phyloP scores from a whole-genome alignment of 2,797 vertebrate genomes.

The Luscinia megarhynchos region DNA sequence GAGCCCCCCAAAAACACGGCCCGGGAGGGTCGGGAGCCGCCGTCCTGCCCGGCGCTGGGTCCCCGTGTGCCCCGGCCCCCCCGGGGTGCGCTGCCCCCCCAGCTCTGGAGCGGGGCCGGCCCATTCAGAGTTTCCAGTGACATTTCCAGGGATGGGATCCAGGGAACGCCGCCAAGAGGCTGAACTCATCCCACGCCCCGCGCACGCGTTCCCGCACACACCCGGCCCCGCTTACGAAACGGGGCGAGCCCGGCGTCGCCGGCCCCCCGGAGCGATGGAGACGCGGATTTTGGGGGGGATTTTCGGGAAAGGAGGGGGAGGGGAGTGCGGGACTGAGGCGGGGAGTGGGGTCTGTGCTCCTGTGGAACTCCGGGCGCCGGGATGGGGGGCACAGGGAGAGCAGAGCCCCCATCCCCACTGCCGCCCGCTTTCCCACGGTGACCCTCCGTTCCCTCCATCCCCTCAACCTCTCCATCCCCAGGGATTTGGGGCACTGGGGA shows the following conservation, averaged over 20 bases:
- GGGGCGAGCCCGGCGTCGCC: not conserved
- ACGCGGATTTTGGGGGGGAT: not conserved
- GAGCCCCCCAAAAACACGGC: not conserved
- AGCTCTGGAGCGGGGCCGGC: not conserved
- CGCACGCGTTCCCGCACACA: not conserved
- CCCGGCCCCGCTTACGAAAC: conserved; percentile 14
- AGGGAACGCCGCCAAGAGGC: not conserved
- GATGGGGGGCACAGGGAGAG: not conserved
- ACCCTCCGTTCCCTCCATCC: no score
- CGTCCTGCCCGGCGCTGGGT: not conserved
- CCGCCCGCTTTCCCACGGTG: not conserved
- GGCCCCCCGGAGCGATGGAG: not conserved
- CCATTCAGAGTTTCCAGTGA: conserved; percentile 60
- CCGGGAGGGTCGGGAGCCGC: not conserved
- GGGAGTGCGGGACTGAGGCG: not conserved
- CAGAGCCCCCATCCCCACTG: not conserved
- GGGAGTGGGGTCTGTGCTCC: not conserved
- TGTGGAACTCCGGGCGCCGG: rapidly evolving
- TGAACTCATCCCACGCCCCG: conserved; percentile 47
- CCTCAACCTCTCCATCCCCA: not conserved
- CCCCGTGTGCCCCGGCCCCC: not conserved
- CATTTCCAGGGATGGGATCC: conserved; percentile 57
- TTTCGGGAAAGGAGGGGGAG: not conserved
- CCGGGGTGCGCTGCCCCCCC: not conserved
- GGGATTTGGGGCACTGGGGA: not conserved